These are phyloP conservation scores for Atractosteus spatula DNA, from an alignment of 2,113 vertebrate species.

Conservation along the genomic window DNA sequence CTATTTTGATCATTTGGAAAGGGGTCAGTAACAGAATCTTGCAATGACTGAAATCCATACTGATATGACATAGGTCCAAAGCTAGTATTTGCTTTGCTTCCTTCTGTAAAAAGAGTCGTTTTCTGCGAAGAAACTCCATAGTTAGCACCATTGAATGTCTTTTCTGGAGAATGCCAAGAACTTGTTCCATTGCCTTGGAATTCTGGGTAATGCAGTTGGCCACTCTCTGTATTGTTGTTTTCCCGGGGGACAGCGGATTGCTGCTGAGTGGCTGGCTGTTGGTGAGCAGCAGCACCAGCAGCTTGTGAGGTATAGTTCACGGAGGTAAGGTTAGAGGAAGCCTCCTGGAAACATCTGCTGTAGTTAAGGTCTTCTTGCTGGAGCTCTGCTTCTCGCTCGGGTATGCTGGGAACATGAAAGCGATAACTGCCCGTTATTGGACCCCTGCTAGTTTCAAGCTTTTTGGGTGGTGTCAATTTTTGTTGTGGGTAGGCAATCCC, in stretches of 20 bases:
- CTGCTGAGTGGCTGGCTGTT: constrained; percentile 56
- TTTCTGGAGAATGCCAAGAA: constrained; percentile 79
- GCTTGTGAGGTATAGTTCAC: constrained; percentile 85
- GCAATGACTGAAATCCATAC: constrained; percentile 75
- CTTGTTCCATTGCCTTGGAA: constrained; percentile 69
- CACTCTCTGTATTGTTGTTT: constrained; percentile 53
- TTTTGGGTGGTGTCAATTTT: constrained; percentile 77
- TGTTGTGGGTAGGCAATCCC: constrained; percentile 81
- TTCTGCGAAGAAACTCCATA: constrained; percentile 71
- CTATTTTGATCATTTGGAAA: constrained; percentile 57
- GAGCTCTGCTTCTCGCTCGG: constrained; percentile 70
- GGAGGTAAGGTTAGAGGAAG: constrained; percentile 70
- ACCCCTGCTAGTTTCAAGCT: constrained; percentile 60
- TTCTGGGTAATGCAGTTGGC: constrained; percentile 74
- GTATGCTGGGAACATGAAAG: constrained; percentile 73
- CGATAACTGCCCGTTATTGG: constrained; percentile 69
- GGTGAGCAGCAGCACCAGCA: constrained; percentile 55
- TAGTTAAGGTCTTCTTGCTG: constrained; percentile 75
- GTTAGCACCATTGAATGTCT: constrained; percentile 77
- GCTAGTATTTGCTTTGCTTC: constrained; percentile 54
- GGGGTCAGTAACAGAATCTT: constrained; percentile 62
- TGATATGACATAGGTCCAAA: constrained; percentile 67
- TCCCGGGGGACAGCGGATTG: constrained; percentile 57
- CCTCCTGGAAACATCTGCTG: constrained; percentile 74
- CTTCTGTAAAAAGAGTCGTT: constrained; percentile 66